Percentiles rank a stretch among this genome's conserved stretches.
These are phyloP conservation scores for Muraenolepis orangiensis DNA, from an alignment of 2,797 vertebrate species.

Conservation along the genomic window DNA sequence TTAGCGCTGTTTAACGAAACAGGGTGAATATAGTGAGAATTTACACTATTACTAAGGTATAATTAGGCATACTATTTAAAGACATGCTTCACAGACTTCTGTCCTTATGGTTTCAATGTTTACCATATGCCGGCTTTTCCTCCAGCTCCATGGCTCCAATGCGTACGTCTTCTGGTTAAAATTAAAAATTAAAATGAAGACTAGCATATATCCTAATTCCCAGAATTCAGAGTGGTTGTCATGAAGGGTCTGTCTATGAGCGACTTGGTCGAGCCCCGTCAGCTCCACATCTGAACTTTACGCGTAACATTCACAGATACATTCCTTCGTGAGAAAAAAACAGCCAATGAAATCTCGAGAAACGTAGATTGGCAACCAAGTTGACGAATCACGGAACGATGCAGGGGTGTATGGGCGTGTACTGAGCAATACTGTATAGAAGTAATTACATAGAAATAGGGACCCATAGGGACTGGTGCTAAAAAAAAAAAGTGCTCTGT, in stretches of 20 bases:
- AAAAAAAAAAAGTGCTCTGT: too few relatives aligned
- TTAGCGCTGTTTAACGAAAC: not conserved
- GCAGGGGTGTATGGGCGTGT: conserved; percentile 20
- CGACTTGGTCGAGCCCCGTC: conserved; percentile 41
- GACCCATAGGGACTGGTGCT: too few relatives aligned
- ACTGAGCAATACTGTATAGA: not conserved
- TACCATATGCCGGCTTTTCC: conserved; percentile 27
- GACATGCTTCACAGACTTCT: not conserved
- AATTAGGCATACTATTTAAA: not conserved
- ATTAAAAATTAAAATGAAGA: conserved; percentile 15
- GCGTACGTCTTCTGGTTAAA: conserved; percentile 12
- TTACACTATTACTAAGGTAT: not conserved
- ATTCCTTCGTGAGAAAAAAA: not conserved
- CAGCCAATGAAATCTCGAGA: conserved; percentile 48
- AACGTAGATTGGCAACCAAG: conserved; percentile 17
- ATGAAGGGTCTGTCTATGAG: not conserved
- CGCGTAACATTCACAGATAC: conserved; percentile 41
- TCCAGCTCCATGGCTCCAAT: conserved; percentile 62
- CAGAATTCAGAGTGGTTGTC: not conserved
- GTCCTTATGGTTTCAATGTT: not conserved
- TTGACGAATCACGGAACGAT: conserved; percentile 39
- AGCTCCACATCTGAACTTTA: conserved; percentile 45
- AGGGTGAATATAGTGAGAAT: not conserved
- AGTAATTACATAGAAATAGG: not conserved
- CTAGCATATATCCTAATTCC: conserved; percentile 41